phyloP scores from a whole-genome alignment of 1,140 invertebrate genomes.

The Temnothorax longispinosus region DNA sequence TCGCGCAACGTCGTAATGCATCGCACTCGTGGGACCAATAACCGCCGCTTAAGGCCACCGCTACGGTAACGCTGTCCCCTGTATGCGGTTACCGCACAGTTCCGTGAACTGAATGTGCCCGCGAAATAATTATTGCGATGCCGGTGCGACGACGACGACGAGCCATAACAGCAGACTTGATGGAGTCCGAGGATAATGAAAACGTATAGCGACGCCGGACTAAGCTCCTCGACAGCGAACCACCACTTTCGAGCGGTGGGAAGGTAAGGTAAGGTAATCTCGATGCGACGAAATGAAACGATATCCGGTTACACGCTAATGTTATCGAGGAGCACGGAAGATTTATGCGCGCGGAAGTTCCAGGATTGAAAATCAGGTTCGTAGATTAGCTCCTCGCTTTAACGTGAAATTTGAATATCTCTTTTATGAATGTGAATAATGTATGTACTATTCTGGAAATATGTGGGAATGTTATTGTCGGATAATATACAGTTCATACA shows the following conservation, averaged over 20 bases:
- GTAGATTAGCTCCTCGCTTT: slow-evolving; percentile 32
- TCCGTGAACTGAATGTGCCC: slow-evolving; percentile 14
- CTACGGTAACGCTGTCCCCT: slow-evolving; percentile 39
- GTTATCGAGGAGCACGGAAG: slow-evolving; percentile 37
- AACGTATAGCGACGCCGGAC: slow-evolving; percentile 8
- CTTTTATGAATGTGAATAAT: slow-evolving; percentile 37
- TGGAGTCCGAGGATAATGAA: slow-evolving; percentile 35
- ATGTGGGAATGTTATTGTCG: neutral
- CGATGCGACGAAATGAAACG: slow-evolving; percentile 44
- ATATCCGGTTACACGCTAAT: slow-evolving; percentile 46
- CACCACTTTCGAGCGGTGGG: neutral
- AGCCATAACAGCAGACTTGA: neutral
- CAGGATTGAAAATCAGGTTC: slow-evolving; percentile 30
- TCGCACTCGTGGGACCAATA: slow-evolving; percentile 62
- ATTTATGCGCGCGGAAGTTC: slow-evolving; percentile 28
- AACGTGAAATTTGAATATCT: slow-evolving; percentile 48
- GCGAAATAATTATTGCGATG: slow-evolving; percentile 65
- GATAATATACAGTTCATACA: neutral
- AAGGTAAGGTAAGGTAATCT: slow-evolving; percentile 23
- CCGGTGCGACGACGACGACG: neutral
- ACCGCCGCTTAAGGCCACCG: slow-evolving; percentile 56
- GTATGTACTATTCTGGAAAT: slow-evolving; percentile 1
- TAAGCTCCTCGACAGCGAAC: slow-evolving; percentile 36
- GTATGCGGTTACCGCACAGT: slow-evolving; percentile 11
- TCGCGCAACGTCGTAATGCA: slow-evolving; percentile 58